These are phyloP conservation scores for Phortica variegata DNA, from an alignment of 1,140 invertebrate species.

Conservation along the genomic window DNA sequence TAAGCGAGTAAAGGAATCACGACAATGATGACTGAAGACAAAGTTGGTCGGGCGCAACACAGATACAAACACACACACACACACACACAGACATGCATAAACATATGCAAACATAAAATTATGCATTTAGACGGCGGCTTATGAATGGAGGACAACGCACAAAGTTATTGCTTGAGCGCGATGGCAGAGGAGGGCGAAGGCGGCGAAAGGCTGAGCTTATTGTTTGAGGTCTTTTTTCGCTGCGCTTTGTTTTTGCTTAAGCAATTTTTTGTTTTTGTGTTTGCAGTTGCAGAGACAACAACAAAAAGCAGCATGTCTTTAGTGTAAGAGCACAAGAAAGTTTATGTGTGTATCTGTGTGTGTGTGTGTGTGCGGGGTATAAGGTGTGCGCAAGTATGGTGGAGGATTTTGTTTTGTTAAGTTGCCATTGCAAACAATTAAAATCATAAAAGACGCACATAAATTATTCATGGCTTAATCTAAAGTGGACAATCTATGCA, in stretches of 20 bases:
- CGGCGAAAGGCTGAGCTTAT: slow-evolving; percentile 46
- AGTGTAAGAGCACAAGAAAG: too few species aligned
- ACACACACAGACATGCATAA: slow-evolving; percentile 13
- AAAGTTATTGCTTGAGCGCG: too few species aligned
- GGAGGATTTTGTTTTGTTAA: slow-evolving; percentile 47
- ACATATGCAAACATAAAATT: background rate
- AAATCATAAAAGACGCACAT: slow-evolving; percentile 57
- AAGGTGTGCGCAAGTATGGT: background rate
- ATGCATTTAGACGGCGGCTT: background rate
- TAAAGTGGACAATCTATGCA: slow-evolving; percentile 57
- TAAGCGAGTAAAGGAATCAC: too few species aligned
- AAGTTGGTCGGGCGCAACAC: too few species aligned
- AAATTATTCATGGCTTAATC: slow-evolving; percentile 57
- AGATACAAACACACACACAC: slow-evolving; percentile 19
- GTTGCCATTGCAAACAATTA: slow-evolving; percentile 57
- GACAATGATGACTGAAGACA: too few species aligned
- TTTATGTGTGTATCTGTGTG: too few species aligned
- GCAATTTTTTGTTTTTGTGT: slow-evolving; percentile 32
- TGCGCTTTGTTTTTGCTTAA: slow-evolving; percentile 46
- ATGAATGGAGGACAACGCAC: too few species aligned
- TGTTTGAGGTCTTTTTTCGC: slow-evolving; percentile 53
- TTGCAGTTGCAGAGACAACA: too few species aligned
- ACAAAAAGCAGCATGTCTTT: too few species aligned
- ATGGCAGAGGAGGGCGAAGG: too few species aligned
- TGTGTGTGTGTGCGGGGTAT: background rate